Conservation (phyloP, 2,888 invertebrate genomes). For the Tridacna gigas region DNA sequence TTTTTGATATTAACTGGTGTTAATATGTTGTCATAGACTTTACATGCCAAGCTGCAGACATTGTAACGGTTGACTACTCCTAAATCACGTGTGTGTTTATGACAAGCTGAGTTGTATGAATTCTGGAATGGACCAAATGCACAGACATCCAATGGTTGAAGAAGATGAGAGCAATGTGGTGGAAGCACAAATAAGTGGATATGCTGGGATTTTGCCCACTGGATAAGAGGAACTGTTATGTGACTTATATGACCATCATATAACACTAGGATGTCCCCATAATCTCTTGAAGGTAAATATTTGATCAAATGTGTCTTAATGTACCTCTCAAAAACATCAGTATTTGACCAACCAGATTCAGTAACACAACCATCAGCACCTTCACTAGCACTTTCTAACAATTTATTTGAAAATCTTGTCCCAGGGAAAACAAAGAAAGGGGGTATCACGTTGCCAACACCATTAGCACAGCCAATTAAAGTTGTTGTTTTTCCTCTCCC, state of each 20-base stretch:
- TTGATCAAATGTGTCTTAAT: constrained; percentile 39
- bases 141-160: constrained; percentile 22
- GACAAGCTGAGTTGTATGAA: too few relatives aligned
- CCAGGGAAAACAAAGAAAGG: too few relatives aligned
- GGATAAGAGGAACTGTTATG: too few relatives aligned
- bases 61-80: not conserved
- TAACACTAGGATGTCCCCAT: constrained; percentile 24
- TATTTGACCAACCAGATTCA: constrained; percentile 43
- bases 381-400: constrained; percentile 41
- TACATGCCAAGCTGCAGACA: constrained; percentile 2
- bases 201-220: constrained; percentile 45
- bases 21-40: not conserved
- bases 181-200: constrained; percentile 58
- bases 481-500: constrained; percentile 30
- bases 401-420: constrained; percentile 25
- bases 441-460: constrained; percentile 24
- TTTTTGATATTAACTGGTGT: not conserved
- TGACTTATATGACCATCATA: too few relatives aligned
- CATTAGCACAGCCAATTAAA: constrained; percentile 38
- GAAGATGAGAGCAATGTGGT: too few relatives aligned
- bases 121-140: too few relatives aligned
- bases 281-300: not conserved
- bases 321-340: constrained; percentile 39
- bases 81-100: too few relatives aligned
- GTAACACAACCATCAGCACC: constrained; percentile 23